Evolutionary conservation across 1,140 invertebrate species (phyloP).

Genomic region (Cylas formicarius): DNA sequence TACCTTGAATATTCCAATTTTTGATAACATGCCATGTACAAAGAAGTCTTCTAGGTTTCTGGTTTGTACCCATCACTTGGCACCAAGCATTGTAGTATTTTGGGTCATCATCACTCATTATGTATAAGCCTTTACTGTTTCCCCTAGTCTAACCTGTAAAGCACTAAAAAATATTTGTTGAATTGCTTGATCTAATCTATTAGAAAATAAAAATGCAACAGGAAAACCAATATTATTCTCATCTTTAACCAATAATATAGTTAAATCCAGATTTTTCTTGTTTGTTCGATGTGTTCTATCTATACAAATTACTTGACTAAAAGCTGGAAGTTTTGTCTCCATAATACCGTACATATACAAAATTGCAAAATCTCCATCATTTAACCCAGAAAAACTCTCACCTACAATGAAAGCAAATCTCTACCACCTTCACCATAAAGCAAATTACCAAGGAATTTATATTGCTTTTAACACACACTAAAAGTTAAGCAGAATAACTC

Average conservation of each 20-base stretch:
- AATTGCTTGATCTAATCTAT: constrained; percentile 16
- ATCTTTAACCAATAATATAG: constrained; percentile 16
- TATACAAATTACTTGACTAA: constrained; percentile 19
- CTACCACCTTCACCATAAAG: too few relatives aligned
- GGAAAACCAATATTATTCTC: constrained; percentile 16
- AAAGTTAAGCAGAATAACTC: too few relatives aligned
- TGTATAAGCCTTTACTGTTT: constrained; percentile 10
- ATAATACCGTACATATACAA: too few relatives aligned
- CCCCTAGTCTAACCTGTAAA: constrained; percentile 3
- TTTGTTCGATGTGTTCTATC: constrained; percentile 21
- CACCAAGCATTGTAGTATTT: constrained; percentile 24
- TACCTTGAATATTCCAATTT: constrained; percentile 9
- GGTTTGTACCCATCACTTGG: constrained; percentile 11
- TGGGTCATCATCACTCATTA: constrained; percentile 16
- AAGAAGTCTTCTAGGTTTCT: constrained; percentile 18
- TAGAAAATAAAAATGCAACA: constrained; percentile 17
- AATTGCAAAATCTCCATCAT: too few relatives aligned
- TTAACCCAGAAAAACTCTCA: too few relatives aligned
- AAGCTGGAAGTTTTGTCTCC: too few relatives aligned
- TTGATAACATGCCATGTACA: constrained; percentile 17
- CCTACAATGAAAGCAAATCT: too few relatives aligned
- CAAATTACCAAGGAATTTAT: too few relatives aligned
- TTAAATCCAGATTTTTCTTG: constrained; percentile 13
- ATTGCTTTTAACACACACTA: too few relatives aligned
- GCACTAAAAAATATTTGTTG: constrained; percentile 17